A percentile compares a stretch with the other conserved stretches of the same genome.
phyloP scores from a whole-genome alignment of 2,888 invertebrate species.

The Orthosia gracilis region DNA sequence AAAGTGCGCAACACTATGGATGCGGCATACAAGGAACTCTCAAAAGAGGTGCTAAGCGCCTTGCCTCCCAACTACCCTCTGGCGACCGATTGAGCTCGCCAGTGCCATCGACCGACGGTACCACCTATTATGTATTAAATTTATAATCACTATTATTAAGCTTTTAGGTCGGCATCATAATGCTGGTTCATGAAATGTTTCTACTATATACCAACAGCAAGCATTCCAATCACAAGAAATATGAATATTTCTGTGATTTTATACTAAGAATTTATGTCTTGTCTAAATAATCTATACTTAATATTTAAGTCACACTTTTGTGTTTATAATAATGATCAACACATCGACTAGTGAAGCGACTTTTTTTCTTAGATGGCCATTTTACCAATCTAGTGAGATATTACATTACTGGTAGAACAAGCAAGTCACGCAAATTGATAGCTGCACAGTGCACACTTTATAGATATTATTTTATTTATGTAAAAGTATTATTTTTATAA shows the following conservation, averaged over 20 bases:
- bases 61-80: slow-evolving; percentile 88
- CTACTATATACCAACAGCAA: slow-evolving; percentile 54
- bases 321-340: slow-evolving; percentile 41
- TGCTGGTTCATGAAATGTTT: slow-evolving; percentile 59
- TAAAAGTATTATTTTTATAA: slow-evolving; percentile 61
- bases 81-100: slow-evolving; percentile 76
- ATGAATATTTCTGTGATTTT: slow-evolving; percentile 64
- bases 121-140: slow-evolving; percentile 58
- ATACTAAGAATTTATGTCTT: slow-evolving; percentile 53
- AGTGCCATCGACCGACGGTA: slow-evolving; percentile 56
- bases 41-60: slow-evolving; percentile 86
- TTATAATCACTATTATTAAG: slow-evolving; percentile 63
- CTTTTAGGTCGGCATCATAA: slow-evolving; percentile 53
- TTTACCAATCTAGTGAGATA: slow-evolving; percentile 25
- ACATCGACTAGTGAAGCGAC: slow-evolving; percentile 38
- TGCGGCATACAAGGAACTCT: slow-evolving; percentile 87
- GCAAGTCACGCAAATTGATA: slow-evolving; percentile 27
- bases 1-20: slow-evolving; percentile 88
- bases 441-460: slow-evolving; percentile 27
- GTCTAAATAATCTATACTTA: slow-evolving; percentile 51
- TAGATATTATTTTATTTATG: slow-evolving; percentile 47
- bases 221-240: slow-evolving; percentile 66
- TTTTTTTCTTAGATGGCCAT: slow-evolving; percentile 42
- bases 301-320: slow-evolving; percentile 58
- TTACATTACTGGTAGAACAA: not conserved